Percentiles rank a stretch among this genome's conserved stretches.
Conservation (phyloP, 2,113 vertebrate genomes). For the Daphoenositta chrysoptera region DNA sequence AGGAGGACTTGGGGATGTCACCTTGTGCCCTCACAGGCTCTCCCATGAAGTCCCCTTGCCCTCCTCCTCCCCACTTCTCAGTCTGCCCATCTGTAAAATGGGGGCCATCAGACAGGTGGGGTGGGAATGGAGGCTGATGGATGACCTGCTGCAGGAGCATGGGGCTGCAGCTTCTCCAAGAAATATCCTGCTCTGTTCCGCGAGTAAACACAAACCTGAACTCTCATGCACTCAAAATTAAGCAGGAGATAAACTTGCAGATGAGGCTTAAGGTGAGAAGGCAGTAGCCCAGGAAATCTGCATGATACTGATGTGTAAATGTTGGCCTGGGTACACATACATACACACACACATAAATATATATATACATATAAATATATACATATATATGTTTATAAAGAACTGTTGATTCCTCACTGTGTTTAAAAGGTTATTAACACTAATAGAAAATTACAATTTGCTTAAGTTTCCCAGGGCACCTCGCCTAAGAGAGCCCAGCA, state of each 20-base stretch:
- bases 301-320: accelerated
- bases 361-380: not conserved
- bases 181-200: not conserved
- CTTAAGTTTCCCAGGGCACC: not conserved
- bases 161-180: not conserved
- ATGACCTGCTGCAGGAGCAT: not conserved
- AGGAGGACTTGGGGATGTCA: not conserved
- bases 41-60: not conserved
- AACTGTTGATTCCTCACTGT: not conserved
- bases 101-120: not conserved
- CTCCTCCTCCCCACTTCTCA: not conserved
- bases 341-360: not conserved
- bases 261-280: not conserved
- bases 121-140: not conserved
- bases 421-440: conserved; percentile 21
- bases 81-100: not conserved
- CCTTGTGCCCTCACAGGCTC: not conserved
- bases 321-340: not conserved
- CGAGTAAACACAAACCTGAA: accelerated
- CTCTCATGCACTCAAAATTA: not conserved
- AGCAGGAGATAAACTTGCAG: not conserved
- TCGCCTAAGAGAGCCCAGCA: not conserved
- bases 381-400: too few species aligned
- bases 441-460: not conserved
- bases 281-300: not conserved